Evolutionary conservation across 1,140 invertebrate genomes (phyloP), one percentile per base, ranked within the genome.

Genomic region (Drosophila gunungcola): DNA sequence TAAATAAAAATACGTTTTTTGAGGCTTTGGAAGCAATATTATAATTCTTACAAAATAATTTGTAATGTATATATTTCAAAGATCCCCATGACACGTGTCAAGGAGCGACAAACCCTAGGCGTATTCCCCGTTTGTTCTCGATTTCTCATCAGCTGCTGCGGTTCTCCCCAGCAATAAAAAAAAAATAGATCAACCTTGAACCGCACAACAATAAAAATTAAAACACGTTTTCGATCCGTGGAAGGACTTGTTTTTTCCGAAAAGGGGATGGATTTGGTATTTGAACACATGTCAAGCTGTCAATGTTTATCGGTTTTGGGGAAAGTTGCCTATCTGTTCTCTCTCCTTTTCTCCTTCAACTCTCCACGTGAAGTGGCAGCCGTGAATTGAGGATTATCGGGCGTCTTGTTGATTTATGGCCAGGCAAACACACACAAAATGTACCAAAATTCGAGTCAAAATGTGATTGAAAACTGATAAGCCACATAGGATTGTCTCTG

Each of bases 381-480:
- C 72, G 55, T 76, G 67, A 57, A 75, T 75, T 38, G 61, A 77
- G 83, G 83, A 88, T 88, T 88, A 88, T 78, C 53, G 36, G 80
- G 80, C 52, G 57, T 73, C 55, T 67, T 88, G 67, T 88, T 88
- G 83, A 88, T 88, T 88, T 88, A 88, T 89, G 80, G 69, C 46
- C 67, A 46, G 45, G 45, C 29, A 34, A 65, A 68, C 78, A 86
- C 65, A 39, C 52, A 73, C 57, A 36, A 51, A 75, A 61, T 52
- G 67, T 61, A 53, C 64, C 55, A 48, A 86, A 89, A 84, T 80
- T 70, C 76, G 73, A 83, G 75, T 80, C 68, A 73, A 80, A 83
- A 89, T 89, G 83, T 84, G 83, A 88, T 88, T 88, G 83, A 84
- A 89, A 88, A 88, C 84, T 89, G 83, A 88, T 88, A 88, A 88